A percentile compares a stretch with the other conserved stretches of the same genome.
Evolutionary conservation across 2,113 vertebrate species (phyloP).

Genomic region (Malurus melanocephalus): DNA sequence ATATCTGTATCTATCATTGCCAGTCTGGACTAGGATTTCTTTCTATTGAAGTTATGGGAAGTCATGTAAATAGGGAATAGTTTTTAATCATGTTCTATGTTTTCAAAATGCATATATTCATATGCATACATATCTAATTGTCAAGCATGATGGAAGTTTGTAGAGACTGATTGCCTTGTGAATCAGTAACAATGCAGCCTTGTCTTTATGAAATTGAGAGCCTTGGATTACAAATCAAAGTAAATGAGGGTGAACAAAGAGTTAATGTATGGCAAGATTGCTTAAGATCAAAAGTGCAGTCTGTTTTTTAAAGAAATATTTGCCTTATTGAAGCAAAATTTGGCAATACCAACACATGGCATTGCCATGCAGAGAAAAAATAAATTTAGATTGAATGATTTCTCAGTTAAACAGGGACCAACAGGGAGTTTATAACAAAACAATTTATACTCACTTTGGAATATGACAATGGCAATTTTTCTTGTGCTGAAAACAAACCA

Average conservation of each 20-base stretch:
- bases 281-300: constrained; percentile 13
- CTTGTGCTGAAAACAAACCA: constrained; percentile 69
- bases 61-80: not conserved
- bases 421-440: constrained; percentile 72
- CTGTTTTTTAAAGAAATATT: constrained; percentile 29
- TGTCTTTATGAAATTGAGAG: not conserved
- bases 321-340: constrained; percentile 41
- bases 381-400: constrained; percentile 71
- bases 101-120: constrained; percentile 13
- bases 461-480: constrained; percentile 73
- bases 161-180: not conserved
- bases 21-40: constrained; percentile 23
- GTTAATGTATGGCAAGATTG: constrained; percentile 17
- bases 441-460: constrained; percentile 70
- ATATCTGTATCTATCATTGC: not conserved
- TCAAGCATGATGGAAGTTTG: not conserved
- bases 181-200: not conserved
- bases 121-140: not conserved
- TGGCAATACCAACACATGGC: constrained; percentile 37
- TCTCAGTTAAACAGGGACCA: constrained; percentile 68
- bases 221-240: constrained; percentile 21
- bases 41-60: not conserved
- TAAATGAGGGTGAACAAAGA: constrained; percentile 4
- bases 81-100: not conserved
- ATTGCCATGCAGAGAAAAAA: constrained; percentile 51